These are phyloP conservation scores for Dicerorhinus sumatrensis DNA, from an alignment of 2,113 vertebrate genomes.

Conservation along the genomic window DNA sequence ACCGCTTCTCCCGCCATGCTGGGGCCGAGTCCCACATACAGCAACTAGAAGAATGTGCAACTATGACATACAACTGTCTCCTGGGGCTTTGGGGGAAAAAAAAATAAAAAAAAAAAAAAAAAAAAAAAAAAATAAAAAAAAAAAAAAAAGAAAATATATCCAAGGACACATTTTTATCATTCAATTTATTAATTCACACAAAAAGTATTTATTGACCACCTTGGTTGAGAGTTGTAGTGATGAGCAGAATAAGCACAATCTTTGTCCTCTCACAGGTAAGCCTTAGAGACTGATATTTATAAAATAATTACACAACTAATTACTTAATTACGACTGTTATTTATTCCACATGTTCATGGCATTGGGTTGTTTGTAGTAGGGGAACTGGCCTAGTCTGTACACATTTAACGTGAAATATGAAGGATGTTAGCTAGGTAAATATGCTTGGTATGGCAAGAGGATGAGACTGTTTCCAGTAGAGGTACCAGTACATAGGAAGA, in stretches of 20 bases:
- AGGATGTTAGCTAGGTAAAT: neutral
- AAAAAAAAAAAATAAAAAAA: too few species aligned
- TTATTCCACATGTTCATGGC: neutral
- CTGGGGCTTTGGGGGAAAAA: too few species aligned
- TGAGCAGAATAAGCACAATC: neutral
- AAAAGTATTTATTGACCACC: conserved; percentile 5
- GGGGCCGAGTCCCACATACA: too few species aligned
- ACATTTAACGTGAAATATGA: neutral
- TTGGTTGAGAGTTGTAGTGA: neutral
- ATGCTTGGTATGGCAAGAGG: neutral
- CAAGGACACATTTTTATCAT: neutral
- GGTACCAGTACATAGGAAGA: neutral
- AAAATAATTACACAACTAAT: neutral
- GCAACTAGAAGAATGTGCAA: too few species aligned
- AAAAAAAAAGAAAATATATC: neutral
- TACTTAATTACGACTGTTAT: neutral
- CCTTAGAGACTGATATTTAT: neutral
- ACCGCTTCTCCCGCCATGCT: too few species aligned
- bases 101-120: too few species aligned
- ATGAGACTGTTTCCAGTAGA: neutral
- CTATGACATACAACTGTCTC: too few species aligned
- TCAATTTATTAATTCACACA: neutral
- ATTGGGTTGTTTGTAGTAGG: neutral
- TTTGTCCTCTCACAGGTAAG: neutral
- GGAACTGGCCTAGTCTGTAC: neutral